phyloP scores from a whole-genome alignment of 2,113 vertebrate species.

The Serinus canaria region DNA sequence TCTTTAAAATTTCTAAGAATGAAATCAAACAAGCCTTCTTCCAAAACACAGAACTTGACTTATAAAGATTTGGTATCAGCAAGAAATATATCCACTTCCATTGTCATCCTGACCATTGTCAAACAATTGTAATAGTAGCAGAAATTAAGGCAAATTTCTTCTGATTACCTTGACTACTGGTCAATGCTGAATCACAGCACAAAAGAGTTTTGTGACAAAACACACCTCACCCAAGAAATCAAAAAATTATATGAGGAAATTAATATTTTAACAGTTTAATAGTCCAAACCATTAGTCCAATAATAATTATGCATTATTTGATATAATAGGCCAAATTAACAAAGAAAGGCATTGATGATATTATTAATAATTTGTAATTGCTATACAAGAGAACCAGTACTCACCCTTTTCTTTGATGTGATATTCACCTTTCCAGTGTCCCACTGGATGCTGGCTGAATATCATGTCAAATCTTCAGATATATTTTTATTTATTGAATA shows the following conservation, averaged over 20 bases:
- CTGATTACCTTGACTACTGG: background rate
- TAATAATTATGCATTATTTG: background rate
- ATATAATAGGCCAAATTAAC: background rate
- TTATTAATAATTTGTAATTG: background rate
- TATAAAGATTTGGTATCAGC: background rate
- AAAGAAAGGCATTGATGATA: rapidly evolving
- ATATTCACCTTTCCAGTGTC: background rate
- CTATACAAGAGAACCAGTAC: background rate
- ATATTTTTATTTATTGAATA: background rate
- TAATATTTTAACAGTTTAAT: background rate
- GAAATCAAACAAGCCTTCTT: background rate
- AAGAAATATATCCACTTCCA: background rate
- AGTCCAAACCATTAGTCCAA: background rate
- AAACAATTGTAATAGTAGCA: background rate
- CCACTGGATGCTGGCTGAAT: background rate
- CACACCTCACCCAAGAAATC: background rate
- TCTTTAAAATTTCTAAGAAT: background rate
- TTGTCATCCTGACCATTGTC: background rate
- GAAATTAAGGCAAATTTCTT: background rate
- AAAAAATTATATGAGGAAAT: background rate
- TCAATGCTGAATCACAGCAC: background rate
- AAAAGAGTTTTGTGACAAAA: background rate
- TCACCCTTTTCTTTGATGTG: background rate
- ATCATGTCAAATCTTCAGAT: background rate
- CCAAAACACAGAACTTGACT: background rate